A percentile compares a stretch with the other conserved stretches of the same genome.
Conservation (phyloP, 2,113 vertebrate species). For the Todiramphus chloris region DNA sequence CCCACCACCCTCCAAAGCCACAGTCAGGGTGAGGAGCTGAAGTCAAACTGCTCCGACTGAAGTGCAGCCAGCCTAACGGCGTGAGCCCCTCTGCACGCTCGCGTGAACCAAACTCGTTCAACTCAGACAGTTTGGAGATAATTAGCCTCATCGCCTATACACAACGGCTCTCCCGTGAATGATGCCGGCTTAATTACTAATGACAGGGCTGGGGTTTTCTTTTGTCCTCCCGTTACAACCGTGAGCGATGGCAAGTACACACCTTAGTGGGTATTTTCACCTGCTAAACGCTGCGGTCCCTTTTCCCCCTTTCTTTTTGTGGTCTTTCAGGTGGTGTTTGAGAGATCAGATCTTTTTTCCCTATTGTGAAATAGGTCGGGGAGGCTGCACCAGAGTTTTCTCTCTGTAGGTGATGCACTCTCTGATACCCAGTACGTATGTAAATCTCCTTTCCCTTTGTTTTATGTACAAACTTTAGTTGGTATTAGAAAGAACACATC, state of each 20-base stretch:
- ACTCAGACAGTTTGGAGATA: neutral
- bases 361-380: rapidly evolving
- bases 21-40: neutral
- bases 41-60: neutral
- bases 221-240: neutral
- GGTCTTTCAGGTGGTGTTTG: neutral
- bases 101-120: neutral
- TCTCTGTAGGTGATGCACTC: neutral
- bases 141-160: slow-evolving; percentile 36
- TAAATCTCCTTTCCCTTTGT: neutral
- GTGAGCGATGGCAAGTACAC: neutral
- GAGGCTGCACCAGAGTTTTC: neutral
- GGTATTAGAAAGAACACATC: neutral
- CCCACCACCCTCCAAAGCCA: neutral
- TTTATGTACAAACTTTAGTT: neutral
- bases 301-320: rapidly evolving
- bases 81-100: neutral
- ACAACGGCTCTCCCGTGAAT: neutral
- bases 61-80: neutral
- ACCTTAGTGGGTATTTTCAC: neutral
- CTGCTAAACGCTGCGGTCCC: neutral
- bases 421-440: rapidly evolving
- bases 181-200: slow-evolving; percentile 37
- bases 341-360: neutral
- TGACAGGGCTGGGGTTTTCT: neutral